Conservation (phyloP, 2,797 vertebrate genomes). For the Fundulus diaphanus region DNA sequence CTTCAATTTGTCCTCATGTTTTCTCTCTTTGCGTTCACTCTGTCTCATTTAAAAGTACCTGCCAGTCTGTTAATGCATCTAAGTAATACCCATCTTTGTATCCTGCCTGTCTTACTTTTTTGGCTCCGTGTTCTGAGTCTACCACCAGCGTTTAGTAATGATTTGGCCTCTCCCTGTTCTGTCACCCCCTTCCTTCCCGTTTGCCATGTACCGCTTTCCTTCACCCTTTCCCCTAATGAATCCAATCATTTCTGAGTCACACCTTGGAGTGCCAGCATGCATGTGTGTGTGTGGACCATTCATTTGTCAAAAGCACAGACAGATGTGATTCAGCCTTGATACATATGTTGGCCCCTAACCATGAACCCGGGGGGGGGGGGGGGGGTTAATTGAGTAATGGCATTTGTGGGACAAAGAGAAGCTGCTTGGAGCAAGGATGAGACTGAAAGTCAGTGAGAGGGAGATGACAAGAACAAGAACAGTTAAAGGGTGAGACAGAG, state of each 20-base stretch:
- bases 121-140: slow-evolving; percentile 22
- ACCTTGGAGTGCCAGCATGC: slow-evolving; percentile 45
- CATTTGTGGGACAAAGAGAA: slow-evolving; percentile 31
- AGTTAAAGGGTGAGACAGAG: slow-evolving; percentile 49
- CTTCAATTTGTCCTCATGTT: slow-evolving; percentile 5
- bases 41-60: slow-evolving; percentile 17
- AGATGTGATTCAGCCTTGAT: slow-evolving; percentile 63
- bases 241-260: slow-evolving; percentile 74
- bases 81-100: slow-evolving; percentile 11
- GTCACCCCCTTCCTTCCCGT: slow-evolving; percentile 29
- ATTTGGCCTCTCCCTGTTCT: slow-evolving; percentile 22
- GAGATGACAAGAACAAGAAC: slow-evolving; percentile 27
- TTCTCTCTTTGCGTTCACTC: background rate
- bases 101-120: slow-evolving; percentile 8
- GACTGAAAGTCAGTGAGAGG: slow-evolving; percentile 28
- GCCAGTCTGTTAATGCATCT: slow-evolving; percentile 17
- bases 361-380: slow-evolving; percentile 34
- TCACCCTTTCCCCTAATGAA: slow-evolving; percentile 68
- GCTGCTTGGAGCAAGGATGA: slow-evolving; percentile 27
- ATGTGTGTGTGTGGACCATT: slow-evolving; percentile 33
- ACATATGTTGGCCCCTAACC: slow-evolving; percentile 70
- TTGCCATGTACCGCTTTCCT: slow-evolving; percentile 31
- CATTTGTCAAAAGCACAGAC: slow-evolving; percentile 55
- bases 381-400: slow-evolving; percentile 75
- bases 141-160: slow-evolving; percentile 28